Evolutionary conservation across 2,888 invertebrate genomes (phyloP), one percentile per base, ranked within the genome.

Genomic region (Mythimna impura): DNA sequence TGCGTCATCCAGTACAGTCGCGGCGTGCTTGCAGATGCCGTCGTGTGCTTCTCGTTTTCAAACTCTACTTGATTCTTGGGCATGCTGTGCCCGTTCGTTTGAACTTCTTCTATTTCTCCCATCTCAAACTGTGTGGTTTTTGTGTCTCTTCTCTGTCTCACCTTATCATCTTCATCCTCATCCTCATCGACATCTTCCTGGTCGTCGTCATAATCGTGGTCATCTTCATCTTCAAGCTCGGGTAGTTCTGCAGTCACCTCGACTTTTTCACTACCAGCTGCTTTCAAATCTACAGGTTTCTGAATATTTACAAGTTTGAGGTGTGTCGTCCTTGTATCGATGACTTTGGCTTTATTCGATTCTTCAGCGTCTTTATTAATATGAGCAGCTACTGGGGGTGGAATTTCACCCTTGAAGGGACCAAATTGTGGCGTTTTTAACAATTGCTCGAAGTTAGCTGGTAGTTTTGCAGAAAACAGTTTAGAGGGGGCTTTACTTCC

Each of bases 391-490:
- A 95, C 88, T 34, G 92, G 89, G 17, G 94, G 91, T 43, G 98
- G 98, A 9, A 98, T 96, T 88, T 98, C 98, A 0, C 98, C 98
- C 86, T 96, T 97, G 85, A 97, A 98, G 4, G 97, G 97, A 0
- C 97, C 97, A 83, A 98, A 98, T 89, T 98, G 98, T 3, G 98
- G 98, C 40, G 97, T 97, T 85, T 97, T 97, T 65, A 97, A 96
- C 3, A 98, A 93, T 57, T 97, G 93, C 70, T 97, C 97, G 0
- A 97, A 89, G 68, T 91, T 94, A 20, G 93, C 91, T 9, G 95
- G 94, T 17, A 96, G 86, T 84, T 96, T 96, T 0, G 96, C 91
- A 14, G 96, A 96, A 79, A 94, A 96, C 55, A 93, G 75, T 85
- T 94, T 95, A 5, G 87, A 82, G 75, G 89, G 93, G 0, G 93